Evolutionary conservation across 2,888 invertebrate species (phyloP).

Genomic region (Caradrina kadenii): DNA sequence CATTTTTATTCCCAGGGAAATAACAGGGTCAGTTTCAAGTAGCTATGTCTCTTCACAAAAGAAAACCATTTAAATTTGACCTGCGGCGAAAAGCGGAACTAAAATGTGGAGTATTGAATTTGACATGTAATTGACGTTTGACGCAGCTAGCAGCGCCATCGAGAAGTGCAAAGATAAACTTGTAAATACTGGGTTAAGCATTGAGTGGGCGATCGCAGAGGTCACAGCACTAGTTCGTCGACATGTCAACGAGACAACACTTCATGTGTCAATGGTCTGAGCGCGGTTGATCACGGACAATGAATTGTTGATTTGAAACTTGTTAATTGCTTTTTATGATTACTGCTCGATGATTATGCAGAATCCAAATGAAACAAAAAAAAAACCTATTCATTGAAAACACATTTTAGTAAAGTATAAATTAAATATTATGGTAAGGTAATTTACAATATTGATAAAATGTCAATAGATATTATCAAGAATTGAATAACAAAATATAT

Average conservation of each 20-base stretch:
- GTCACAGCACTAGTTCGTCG: constrained; percentile 65
- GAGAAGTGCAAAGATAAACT: constrained; percentile 25
- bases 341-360: constrained; percentile 56
- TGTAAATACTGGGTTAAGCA: constrained; percentile 27
- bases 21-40: constrained; percentile 58
- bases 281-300: constrained; percentile 56
- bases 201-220: constrained; percentile 59
- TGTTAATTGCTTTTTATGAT: constrained; percentile 65
- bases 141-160: constrained; percentile 25
- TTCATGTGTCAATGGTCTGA: constrained; percentile 67
- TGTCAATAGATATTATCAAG: background rate
- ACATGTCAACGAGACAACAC: constrained; percentile 70
- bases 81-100: constrained; percentile 22
- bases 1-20: constrained; percentile 47
- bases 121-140: constrained; percentile 4
- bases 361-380: constrained; percentile 13
- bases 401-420: background rate
- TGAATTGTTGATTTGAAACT: constrained; percentile 58
- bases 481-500: too few relatives aligned
- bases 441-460: background rate
- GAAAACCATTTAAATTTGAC: constrained; percentile 19
- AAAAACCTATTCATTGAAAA: background rate
- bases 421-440: background rate
- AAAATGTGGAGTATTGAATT: constrained; percentile 4
- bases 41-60: constrained; percentile 9